Conservation (phyloP, 2,113 vertebrate species). For the Psilopsiagon aurifrons region DNA sequence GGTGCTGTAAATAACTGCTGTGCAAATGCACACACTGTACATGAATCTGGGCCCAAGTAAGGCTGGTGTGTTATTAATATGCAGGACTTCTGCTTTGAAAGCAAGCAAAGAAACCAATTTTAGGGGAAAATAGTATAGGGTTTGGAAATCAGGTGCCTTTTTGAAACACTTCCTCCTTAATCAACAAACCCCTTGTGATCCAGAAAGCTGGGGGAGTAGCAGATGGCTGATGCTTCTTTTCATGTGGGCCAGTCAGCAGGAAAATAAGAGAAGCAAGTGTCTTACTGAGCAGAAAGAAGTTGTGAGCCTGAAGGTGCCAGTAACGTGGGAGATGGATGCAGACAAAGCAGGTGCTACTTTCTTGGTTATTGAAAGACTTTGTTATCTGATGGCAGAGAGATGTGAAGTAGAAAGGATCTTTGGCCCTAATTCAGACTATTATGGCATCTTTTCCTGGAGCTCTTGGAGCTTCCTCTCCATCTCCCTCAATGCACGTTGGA, state of each 20-base stretch:
- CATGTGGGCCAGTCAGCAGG: background rate
- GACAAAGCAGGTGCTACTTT: background rate
- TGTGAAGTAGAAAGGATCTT: background rate
- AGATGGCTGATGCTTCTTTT: conserved; percentile 56
- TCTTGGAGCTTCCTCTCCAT: background rate
- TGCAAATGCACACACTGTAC: fast-evolving
- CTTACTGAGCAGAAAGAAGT: conserved; percentile 11
- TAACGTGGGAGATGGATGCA: background rate
- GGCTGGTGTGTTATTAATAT: background rate
- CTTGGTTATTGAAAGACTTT: background rate
- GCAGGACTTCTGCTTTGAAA: background rate
- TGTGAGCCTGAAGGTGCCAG: conserved; percentile 20
- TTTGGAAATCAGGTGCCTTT: background rate
- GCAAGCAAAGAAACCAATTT: background rate
- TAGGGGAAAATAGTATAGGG: background rate
- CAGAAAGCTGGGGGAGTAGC: conserved; percentile 26
- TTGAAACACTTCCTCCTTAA: conserved; percentile 22
- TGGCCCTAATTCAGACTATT: background rate
- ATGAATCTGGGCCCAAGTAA: background rate
- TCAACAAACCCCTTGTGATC: conserved; percentile 12
- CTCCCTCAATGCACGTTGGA: background rate
- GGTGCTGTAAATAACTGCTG: background rate
- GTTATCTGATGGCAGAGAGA: background rate
- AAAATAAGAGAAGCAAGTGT: background rate
- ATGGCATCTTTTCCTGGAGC: background rate